Conservation (phyloP, 2,888 invertebrate genomes). For the Orthonevra nobilis region DNA sequence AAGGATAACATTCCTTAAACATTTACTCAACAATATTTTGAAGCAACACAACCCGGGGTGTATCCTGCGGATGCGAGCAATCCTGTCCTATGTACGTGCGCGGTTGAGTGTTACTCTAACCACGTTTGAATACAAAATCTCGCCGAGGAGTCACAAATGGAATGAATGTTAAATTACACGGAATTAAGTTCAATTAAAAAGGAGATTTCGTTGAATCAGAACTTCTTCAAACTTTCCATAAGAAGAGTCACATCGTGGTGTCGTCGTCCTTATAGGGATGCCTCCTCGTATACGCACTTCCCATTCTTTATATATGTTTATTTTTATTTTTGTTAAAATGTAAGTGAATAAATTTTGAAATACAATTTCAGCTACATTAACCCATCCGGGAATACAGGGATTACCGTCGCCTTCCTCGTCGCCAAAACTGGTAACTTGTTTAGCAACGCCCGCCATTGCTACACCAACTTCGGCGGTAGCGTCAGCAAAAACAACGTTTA, state of each 20-base stretch:
- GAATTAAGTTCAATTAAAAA: conserved; percentile 69
- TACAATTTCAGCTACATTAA: conserved; percentile 57
- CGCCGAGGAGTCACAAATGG: conserved; percentile 31
- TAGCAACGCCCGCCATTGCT: background rate
- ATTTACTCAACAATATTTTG: conserved; percentile 14
- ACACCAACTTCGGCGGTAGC: background rate
- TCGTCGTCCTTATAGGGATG: background rate
- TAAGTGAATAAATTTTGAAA: conserved; percentile 55
- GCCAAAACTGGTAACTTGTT: too few relatives aligned
- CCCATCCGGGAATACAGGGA: conserved; percentile 27
- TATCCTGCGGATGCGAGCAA: background rate
- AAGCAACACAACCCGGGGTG: background rate
- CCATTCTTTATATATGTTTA: too few relatives aligned
- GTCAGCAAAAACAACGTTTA: conserved; percentile 52
- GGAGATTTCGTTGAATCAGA: conserved; percentile 53
- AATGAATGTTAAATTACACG: conserved; percentile 65
- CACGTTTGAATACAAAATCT: conserved; percentile 11
- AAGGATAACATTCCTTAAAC: conserved; percentile 12
- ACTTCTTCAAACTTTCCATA: conserved; percentile 18
- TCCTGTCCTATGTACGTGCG: background rate
- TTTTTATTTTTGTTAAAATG: conserved; percentile 22
- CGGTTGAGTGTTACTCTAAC: conserved; percentile 26
- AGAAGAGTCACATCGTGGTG: background rate
- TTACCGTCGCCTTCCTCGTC: conserved; percentile 2
- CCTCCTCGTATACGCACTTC: background rate